phyloP scores from a whole-genome alignment of 2,888 invertebrate genomes.

The Rhagonycha fulva region DNA sequence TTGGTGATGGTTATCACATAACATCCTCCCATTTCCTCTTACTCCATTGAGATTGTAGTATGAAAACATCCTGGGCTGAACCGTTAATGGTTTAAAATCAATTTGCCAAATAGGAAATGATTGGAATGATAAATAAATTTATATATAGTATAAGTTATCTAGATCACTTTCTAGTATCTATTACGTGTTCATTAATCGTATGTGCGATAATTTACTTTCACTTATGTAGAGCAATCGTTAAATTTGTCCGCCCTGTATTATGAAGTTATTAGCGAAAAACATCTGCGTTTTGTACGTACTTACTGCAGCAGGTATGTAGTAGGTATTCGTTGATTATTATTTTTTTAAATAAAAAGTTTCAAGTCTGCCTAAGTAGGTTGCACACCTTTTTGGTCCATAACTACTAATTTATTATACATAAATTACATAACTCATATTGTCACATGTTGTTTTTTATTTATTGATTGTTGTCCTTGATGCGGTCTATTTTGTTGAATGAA shows the following conservation, averaged over 20 bases:
- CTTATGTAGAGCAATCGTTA: conserved; percentile 29
- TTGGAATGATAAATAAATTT: conserved; percentile 33
- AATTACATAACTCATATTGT: neutral
- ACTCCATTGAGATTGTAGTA: neutral
- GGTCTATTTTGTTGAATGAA: neutral
- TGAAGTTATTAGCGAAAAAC: conserved; percentile 11
- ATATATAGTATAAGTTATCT: conserved; percentile 35
- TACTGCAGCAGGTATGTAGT: neutral
- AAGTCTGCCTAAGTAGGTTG: neutral
- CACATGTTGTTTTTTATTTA: neutral
- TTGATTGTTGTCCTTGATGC: neutral
- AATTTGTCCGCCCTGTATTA: conserved; percentile 12
- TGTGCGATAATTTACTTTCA: conserved; percentile 35
- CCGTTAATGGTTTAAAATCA: conserved; percentile 2
- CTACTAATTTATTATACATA: neutral
- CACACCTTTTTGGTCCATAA: neutral
- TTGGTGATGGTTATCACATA: neutral
- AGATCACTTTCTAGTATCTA: conserved; percentile 43
- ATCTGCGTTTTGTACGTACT: neutral
- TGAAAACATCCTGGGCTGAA: neutral
- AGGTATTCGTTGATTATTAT: neutral
- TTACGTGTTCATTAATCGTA: conserved; percentile 39
- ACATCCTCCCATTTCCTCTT: neutral
- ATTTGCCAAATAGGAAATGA: conserved; percentile 22
- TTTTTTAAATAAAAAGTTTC: neutral